Evolutionary conservation across 2,888 invertebrate species (phyloP), one percentile per base, ranked within the genome.

Genomic region (Taenaris catops): DNA sequence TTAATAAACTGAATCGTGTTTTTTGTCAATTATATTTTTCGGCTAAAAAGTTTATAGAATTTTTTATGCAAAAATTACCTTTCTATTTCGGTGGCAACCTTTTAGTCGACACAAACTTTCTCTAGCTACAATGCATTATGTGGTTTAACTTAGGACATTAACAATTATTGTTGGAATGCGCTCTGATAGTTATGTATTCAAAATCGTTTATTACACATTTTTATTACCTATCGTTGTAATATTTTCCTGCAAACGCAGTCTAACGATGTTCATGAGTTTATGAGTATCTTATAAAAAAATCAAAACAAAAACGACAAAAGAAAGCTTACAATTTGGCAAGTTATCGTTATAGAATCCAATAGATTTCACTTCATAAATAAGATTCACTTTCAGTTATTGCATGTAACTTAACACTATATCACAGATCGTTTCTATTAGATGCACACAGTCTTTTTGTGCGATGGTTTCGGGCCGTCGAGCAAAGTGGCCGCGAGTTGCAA

Each of bases 391-490:
- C 42, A 43, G 32, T 38, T 35, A 41, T 44, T 32, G 41, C 51
- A 60, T 60, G 66, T 58, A 74, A 76, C 75, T 78, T 80, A 83
- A 68, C 65, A 79, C 74, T 83, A 79, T 76, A 80, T 81, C 79
- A 84, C 81, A 81, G 61, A 73, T 73, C 63, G 70, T 71, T 75
- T 69, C 59, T 60, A 65, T 66, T 58, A 68, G 60, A 57, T 70
- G 70, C 67, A 70, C 78, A 81, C 71, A 63, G 55, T 63, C n/a
- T n/a, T 59, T 46, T 54, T 46, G 48, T 54, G 48, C 45, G 47
- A 38, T 43, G 36, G 57, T 51, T 47, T 45, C 36, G 51, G 52
- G 52, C 61, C 58, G 62, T 58, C 66, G 64, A 63, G 51, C 55
- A 44, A 32, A 55, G 58, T 59, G 57, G 55, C 55, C 69, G 65